Base-by-base conservation (phyloP, 2,113 vertebrate species). In the Arvicanthis niloticus region DNA sequence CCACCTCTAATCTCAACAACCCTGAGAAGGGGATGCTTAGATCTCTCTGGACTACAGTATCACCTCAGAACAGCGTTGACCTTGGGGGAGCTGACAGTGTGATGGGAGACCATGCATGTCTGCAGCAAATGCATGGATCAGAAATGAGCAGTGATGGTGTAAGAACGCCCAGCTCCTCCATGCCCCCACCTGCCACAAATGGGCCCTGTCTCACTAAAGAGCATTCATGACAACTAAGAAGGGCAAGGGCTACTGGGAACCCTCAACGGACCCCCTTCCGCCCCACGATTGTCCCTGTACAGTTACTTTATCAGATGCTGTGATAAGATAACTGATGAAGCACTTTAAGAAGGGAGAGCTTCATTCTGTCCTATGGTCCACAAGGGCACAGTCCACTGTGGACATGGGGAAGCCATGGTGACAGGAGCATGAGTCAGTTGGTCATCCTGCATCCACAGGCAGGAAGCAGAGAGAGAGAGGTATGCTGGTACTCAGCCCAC, bases 111-210 rank as follows among this genome's bases (percentile, higher is more conserved):
- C 48, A 84, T 2, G 37, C 0, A 0, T 0, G 31, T 5, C 11
- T 45, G 19, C 5, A 10, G 22, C 22, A 45, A 31, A 45, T 9
- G 5, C 73, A 60, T 42, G 37, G 22, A 84, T 34, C 3, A 45
- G 37, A 40, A 72, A 58, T 40, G 22, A n/a, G 58, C 42, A 53
- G 19, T 0, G 7, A 24, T 0, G 8, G 7, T 11, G 5, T 3
- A 3, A 73, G 40, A 72, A 7, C 16, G 15, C 40, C 60, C 22
- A 24, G 24, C 29, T 17, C 80, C 5, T 37, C 31, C 34, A 42
- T 34, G 48, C 68, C 31, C 17, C 67, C 60, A 7, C 70, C 51
- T 51, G 7, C 45, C 53, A 70, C 42, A 26, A 40, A 34, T 16
- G 45, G 40, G 22, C 1, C 15, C 37, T 24, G n/a, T 53, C 22